Conservation (phyloP, 2,888 invertebrate species). For the Melieria omissa region DNA sequence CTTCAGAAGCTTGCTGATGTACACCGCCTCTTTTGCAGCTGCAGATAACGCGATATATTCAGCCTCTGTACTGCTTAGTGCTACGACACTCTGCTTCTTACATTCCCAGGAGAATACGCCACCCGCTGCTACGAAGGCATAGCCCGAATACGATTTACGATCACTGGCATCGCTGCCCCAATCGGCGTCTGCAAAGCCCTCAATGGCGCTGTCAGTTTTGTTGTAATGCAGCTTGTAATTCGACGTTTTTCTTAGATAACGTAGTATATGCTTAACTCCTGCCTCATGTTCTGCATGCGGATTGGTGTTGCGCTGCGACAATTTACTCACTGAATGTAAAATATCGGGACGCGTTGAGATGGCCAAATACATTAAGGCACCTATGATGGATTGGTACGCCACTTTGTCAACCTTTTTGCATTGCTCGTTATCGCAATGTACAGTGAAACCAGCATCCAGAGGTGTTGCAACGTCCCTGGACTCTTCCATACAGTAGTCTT, state of each 20-base stretch:
- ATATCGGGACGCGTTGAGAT: slow-evolving; percentile 10
- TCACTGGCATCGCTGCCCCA: slow-evolving; percentile 18
- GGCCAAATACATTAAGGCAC: slow-evolving; percentile 15
- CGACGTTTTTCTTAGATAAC: slow-evolving; percentile 26
- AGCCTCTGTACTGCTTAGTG: slow-evolving; percentile 8
- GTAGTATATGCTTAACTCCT: slow-evolving; percentile 39
- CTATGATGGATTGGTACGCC: slow-evolving; percentile 11
- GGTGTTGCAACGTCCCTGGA: slow-evolving; percentile 16
- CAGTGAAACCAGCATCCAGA: slow-evolving; percentile 14
- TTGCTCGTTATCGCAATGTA: slow-evolving; percentile 10
- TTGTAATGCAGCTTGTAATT: slow-evolving; percentile 18
- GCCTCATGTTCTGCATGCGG: slow-evolving; percentile 12
- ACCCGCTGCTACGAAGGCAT: slow-evolving; percentile 18
- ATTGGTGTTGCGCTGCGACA: not conserved
- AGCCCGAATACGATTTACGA: slow-evolving; percentile 32
- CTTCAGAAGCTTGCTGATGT: slow-evolving; percentile 9
- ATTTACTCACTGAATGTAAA: not conserved
- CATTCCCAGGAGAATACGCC: slow-evolving; percentile 28
- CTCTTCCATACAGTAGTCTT: slow-evolving; percentile 10
- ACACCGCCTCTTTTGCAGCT: not conserved
- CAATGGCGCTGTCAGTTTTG: slow-evolving; percentile 14
- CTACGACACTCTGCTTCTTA: slow-evolving; percentile 17
- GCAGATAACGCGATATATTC: not conserved
- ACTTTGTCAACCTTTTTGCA: slow-evolving; percentile 14
- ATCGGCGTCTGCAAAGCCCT: slow-evolving; percentile 14